phyloP scores from a whole-genome alignment of 2,113 vertebrate species.

The Brienomyrus brachyistius region DNA sequence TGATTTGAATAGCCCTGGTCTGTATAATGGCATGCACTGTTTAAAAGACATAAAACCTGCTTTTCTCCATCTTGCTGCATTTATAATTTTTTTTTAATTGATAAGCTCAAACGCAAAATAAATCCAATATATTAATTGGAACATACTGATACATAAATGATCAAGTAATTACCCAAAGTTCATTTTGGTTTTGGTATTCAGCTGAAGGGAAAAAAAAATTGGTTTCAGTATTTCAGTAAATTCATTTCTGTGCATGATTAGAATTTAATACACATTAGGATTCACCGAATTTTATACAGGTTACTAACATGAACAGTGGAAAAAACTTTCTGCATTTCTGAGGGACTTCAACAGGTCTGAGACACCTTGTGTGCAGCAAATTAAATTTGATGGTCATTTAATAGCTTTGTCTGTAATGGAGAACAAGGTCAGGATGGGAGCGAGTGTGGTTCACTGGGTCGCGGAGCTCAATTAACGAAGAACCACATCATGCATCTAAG shows the following conservation, averaged over 20 bases:
- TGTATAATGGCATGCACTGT: not conserved
- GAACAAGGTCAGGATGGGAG: conserved; percentile 9
- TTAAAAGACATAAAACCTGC: not conserved
- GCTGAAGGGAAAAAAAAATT: too few species aligned
- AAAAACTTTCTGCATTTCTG: not conserved
- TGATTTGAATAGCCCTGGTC: too few species aligned
- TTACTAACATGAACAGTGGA: not conserved
- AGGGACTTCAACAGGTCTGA: not conserved
- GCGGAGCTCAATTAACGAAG: not conserved
- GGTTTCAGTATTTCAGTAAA: too few species aligned
- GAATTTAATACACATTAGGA: not conserved
- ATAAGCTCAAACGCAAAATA: not conserved
- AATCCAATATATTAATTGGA: not conserved
- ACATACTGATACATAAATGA: not conserved
- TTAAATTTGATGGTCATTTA: conserved; percentile 17
- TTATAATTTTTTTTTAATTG: not conserved
- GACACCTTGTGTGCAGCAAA: not conserved
- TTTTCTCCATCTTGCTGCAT: not conserved
- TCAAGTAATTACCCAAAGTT: not conserved
- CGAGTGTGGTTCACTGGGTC: not conserved
- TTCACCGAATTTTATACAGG: not conserved
- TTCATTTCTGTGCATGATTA: not conserved
- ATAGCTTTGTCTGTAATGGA: not conserved
- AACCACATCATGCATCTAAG: not conserved
- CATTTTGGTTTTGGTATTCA: not conserved